A percentile compares a stretch with the other conserved stretches of the same genome.
Evolutionary conservation across 2,113 vertebrate genomes (phyloP).

Genomic region (Sinocyclocheilus anophthalmus): DNA sequence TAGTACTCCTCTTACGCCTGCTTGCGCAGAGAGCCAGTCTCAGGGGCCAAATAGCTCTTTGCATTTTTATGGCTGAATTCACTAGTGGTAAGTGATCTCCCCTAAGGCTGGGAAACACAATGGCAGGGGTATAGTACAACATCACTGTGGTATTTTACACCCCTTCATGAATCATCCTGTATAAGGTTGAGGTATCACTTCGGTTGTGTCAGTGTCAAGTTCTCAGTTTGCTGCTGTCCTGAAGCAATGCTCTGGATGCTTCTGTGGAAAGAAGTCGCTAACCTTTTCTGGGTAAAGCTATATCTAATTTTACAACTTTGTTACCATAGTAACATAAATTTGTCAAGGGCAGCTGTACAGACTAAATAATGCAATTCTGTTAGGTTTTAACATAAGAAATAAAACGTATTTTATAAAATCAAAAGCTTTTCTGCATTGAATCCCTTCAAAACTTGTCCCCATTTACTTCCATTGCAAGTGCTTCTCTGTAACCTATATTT

Average conservation of each 20-base stretch:
- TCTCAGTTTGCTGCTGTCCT: slow-evolving; percentile 12
- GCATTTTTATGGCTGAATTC: slow-evolving; percentile 73
- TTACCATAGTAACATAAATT: background rate
- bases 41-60: slow-evolving; percentile 67
- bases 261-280: background rate
- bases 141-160: slow-evolving; percentile 41
- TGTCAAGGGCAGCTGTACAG: background rate
- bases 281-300: background rate
- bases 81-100: slow-evolving; percentile 67
- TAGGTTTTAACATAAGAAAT: background rate
- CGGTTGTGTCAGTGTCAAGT: slow-evolving; percentile 6
- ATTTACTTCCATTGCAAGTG: background rate
- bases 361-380: background rate
- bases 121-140: slow-evolving; percentile 53
- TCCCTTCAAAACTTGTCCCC: background rate
- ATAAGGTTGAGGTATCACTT: slow-evolving; percentile 18
- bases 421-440: background rate
- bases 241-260: background rate
- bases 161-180: slow-evolving; percentile 17
- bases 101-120: slow-evolving; percentile 62
- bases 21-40: slow-evolving; percentile 62
- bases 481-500: background rate
- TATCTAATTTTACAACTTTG: background rate
- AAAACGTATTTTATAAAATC: background rate
- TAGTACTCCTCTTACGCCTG: slow-evolving; percentile 61